Conservation (phyloP, 2,113 vertebrate genomes). For the Pseudonaja textilis region DNA sequence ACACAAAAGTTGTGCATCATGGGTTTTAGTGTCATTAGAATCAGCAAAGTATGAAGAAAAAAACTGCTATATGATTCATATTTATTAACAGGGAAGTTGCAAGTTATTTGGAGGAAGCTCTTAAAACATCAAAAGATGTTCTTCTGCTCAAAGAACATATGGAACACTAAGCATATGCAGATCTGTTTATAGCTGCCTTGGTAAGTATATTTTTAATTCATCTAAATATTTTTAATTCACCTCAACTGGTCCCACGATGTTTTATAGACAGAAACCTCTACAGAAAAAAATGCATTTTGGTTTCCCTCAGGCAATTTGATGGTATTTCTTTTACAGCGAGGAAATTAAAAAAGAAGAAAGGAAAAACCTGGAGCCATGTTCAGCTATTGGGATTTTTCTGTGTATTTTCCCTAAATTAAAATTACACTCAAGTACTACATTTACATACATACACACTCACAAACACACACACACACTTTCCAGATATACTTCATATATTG, state of each 20-base stretch:
- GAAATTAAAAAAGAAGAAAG: neutral
- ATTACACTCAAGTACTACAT: neutral
- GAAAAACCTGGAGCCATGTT: neutral
- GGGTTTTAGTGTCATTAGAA: neutral
- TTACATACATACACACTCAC: too few relatives aligned
- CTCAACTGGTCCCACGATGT: neutral
- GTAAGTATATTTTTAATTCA: neutral
- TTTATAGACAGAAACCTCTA: neutral
- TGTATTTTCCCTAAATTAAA: neutral
- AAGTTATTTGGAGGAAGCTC: neutral
- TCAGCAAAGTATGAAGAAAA: neutral
- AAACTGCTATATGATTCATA: neutral
- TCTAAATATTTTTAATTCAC: neutral
- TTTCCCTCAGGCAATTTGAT: neutral
- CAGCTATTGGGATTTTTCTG: neutral
- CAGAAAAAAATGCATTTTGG: neutral
- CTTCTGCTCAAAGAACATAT: neutral
- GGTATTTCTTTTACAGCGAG: neutral
- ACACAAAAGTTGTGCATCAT: neutral
- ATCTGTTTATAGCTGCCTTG: neutral
- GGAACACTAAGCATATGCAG: neutral
- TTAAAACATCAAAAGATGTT: neutral
- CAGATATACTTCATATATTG: neutral
- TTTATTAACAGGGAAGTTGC: neutral
- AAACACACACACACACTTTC: neutral